Base-by-base conservation (phyloP, 2,113 vertebrate genomes). In the Forbesichthys papilliferus region DNA sequence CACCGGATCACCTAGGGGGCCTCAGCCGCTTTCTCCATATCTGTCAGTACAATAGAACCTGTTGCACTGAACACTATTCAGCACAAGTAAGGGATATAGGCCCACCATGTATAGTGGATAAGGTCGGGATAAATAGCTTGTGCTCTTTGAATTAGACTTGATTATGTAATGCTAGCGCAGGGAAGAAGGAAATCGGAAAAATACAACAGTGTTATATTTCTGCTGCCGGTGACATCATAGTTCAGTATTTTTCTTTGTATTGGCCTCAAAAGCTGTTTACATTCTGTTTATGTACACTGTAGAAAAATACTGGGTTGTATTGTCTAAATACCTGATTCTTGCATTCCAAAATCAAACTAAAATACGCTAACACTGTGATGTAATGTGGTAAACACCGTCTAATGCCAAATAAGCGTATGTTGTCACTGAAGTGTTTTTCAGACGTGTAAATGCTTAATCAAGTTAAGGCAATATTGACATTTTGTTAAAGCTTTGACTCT, bases 11-110 rank as follows among this genome's bases (percentile, higher is more conserved):
- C 73, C 12, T 3, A 64, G 47, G 80, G 78, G 77, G 68, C 73
- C 81, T 14, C 20, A 68, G 81, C 81, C 85, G 78, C 75, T 69
- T 48, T 71, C 78, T 87, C 80, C 66, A 63, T 83, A 84, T 71
- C 69, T 33, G 68, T 64, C 66, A 53, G 55, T 71, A 90, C 86
- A 90, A 89, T 85, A 75, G 85, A 81, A 71, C 52, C 76, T 60
- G 71, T 63, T 77, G 77, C 85, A 81, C 77, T 80, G 71, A 86
- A 83, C 79, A 77, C 87, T 69, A 81, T 89, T 91, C 86, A 88
- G 60, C 63, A 16, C 52, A 68, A 69, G 87, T 84, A 87, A 87
- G 74, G 66, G 83, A 88, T 87, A 87, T 78, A 80, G 61, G 33
- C 64, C 73, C 66, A 73, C 66, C 63, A 58, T 74, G 78, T 71